Evolutionary conservation across 2,888 invertebrate genomes (phyloP), one percentile per base, ranked within the genome.

Genomic region (Toxonevra muliebris): DNA sequence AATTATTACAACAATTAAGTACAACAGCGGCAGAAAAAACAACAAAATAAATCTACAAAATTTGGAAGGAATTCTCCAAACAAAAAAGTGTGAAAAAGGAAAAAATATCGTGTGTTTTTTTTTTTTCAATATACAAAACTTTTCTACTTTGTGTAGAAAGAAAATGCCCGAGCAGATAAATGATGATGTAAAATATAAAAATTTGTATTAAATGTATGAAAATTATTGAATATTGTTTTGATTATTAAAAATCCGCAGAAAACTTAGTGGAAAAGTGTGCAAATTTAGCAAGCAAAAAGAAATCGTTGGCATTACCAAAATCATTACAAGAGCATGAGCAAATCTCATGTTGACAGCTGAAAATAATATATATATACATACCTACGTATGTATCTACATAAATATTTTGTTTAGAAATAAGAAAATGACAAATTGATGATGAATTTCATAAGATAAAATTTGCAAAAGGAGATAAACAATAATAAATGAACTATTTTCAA

Each of bases 361-460:
- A 64, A 45, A 30, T 55, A 50, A 43, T 63, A 53, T 40, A 54
- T 45, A 55, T 15, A 48, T 20, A 17, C 48, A 15, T 45, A 45
- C 54, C 20, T 42, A 43, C 9, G 42, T 54, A 54, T 17, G 5
- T 43, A 54, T 19, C 17, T 48, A 45, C 20, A 68, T 55, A 55
- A 48, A 59, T 61, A 30, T 69, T 72, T 71, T 75, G 72, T 75
- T 75, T 74, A 74, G 75, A 75, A 75, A 74, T 69, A 62, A 72
- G 73, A 72, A 73, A 74, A 75, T 71, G 69, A 71, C 72, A 74
- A 74, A 75, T 71, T 53, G 62, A 68, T 70, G 71, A 75, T 75
- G 73, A 73, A 73, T 73, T 72, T 73, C 61, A 54, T 68, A 66
- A 70, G 71, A 30, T 30, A 61, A 15, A 30, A 20, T 50, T n/a